Percentiles rank a stretch among this genome's conserved stretches.
Conservation (phyloP, 2,797 vertebrate genomes). For the Liasis olivaceus region DNA sequence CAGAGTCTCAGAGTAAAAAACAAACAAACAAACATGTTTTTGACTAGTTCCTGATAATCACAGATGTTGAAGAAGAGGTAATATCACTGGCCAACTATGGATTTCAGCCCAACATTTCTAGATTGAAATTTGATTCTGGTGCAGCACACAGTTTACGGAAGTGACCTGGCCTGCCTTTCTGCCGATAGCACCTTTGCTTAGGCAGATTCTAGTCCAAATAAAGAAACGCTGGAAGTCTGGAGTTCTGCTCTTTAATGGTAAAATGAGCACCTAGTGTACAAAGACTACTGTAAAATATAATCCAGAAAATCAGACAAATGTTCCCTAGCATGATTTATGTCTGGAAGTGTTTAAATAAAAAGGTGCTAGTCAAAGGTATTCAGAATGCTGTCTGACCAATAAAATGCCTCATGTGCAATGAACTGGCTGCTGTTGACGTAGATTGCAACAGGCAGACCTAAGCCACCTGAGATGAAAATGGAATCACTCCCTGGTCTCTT, state of each 20-base stretch:
- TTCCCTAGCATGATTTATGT: conserved; percentile 20
- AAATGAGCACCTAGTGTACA: not conserved
- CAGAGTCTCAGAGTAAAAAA: not conserved
- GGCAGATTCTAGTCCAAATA: not conserved
- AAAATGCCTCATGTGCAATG: not conserved
- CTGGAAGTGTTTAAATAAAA: conserved; percentile 6
- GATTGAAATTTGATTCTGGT: not conserved
- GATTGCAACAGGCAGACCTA: not conserved
- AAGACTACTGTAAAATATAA: conserved; percentile 8
- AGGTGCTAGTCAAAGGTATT: not conserved
- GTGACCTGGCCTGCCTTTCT: not conserved
- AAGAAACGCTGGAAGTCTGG: not conserved
- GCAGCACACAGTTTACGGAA: not conserved
- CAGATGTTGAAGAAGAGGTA: not conserved
- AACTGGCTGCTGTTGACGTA: not conserved
- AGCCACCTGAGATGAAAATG: not conserved
- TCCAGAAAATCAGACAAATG: conserved; percentile 15
- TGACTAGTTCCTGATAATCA: not conserved
- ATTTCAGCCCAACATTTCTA: not conserved
- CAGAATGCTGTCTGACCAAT: conserved; percentile 10
- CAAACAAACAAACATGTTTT: not conserved
- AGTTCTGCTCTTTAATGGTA: not conserved
- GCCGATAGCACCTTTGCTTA: not conserved
- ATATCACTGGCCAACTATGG: not conserved
- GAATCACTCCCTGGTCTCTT: too few relatives aligned